Percentiles rank a stretch among this genome's conserved stretches.
These are phyloP conservation scores for Platycheirus rosarum DNA, from an alignment of 2,888 invertebrate species.

Conservation along the genomic window DNA sequence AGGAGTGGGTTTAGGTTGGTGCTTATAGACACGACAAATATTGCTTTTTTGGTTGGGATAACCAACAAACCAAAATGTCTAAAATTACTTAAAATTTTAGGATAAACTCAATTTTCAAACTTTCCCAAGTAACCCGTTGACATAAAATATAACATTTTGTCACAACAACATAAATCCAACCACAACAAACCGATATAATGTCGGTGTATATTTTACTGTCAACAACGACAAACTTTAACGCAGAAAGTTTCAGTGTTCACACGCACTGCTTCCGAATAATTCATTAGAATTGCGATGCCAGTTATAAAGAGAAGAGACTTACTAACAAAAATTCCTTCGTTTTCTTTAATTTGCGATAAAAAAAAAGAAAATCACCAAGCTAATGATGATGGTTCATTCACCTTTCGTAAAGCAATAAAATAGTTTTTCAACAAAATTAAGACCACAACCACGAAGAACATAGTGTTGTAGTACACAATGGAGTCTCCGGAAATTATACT, in stretches of 20 bases:
- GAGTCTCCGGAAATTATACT: constrained; percentile 47
- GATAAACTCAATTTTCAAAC: too few species aligned
- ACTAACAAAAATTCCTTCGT: too few species aligned
- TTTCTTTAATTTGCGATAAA: constrained; percentile 27
- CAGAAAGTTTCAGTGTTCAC: constrained; percentile 22
- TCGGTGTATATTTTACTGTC: constrained; percentile 16
- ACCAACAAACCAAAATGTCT: too few species aligned
- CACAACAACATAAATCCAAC: too few species aligned
- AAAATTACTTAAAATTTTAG: too few species aligned
- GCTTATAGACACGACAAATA: too few species aligned
- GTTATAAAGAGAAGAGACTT: constrained; percentile 12
- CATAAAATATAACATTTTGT: too few species aligned
- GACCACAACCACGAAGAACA: background rate
- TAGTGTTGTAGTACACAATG: constrained; percentile 20
- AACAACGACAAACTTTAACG: background rate
- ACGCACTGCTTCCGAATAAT: constrained; percentile 33
- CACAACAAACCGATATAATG: too few species aligned
- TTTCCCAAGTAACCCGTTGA: too few species aligned
- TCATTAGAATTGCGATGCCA: constrained; percentile 44
- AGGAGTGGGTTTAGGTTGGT: too few species aligned
- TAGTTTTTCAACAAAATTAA: constrained; percentile 20
- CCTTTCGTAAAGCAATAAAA: constrained; percentile 22
- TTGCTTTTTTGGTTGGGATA: too few species aligned
- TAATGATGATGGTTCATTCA: constrained; percentile 25
- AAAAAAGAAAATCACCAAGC: constrained; percentile 26